These are phyloP conservation scores for Agrochola lota DNA, from an alignment of 2,888 invertebrate species.

Conservation along the genomic window DNA sequence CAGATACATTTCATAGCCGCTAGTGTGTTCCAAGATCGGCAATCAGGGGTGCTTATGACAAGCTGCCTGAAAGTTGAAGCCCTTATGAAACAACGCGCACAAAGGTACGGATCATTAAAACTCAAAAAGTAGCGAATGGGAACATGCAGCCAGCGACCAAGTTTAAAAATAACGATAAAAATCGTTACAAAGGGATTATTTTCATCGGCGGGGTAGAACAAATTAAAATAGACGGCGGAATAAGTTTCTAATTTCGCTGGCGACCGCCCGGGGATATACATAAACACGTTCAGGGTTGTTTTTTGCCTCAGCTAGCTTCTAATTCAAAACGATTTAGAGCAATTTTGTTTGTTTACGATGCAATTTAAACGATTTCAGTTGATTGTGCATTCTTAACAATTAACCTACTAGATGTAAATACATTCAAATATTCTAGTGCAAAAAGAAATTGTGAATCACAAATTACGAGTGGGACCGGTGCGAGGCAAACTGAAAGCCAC, in stretches of 20 bases:
- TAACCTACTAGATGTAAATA: conserved; percentile 20
- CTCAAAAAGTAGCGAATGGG: conserved; percentile 49
- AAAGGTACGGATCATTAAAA: conserved; percentile 38
- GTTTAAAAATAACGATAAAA: conserved; percentile 82
- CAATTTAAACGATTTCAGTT: conserved; percentile 10
- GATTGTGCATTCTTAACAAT: conserved; percentile 9
- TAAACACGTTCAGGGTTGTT: conserved; percentile 46
- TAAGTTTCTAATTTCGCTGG: conserved; percentile 60
- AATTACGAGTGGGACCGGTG: conserved; percentile 13
- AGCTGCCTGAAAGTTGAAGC: conserved; percentile 6
- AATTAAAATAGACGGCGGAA: conserved; percentile 75
- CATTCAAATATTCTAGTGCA: conserved; percentile 6
- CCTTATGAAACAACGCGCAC: conserved; percentile 4
- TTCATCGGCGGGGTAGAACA: conserved; percentile 74
- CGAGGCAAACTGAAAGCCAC: conserved; percentile 49
- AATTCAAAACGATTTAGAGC: conserved; percentile 26
- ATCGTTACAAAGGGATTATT: conserved; percentile 82
- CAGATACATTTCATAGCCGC: not conserved
- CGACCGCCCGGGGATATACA: conserved; percentile 42
- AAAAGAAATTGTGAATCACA: conserved; percentile 28
- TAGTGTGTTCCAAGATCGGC: not conserved
- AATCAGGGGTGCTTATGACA: not conserved
- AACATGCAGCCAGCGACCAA: conserved; percentile 58
- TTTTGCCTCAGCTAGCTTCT: conserved; percentile 33
- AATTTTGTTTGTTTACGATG: conserved; percentile 23